A percentile compares a stretch with the other conserved stretches of the same genome.
Evolutionary conservation across 30 jellyfish, hydroid and myxozoan species (phyloP).

Genomic region (Morbakka virulenta): DNA sequence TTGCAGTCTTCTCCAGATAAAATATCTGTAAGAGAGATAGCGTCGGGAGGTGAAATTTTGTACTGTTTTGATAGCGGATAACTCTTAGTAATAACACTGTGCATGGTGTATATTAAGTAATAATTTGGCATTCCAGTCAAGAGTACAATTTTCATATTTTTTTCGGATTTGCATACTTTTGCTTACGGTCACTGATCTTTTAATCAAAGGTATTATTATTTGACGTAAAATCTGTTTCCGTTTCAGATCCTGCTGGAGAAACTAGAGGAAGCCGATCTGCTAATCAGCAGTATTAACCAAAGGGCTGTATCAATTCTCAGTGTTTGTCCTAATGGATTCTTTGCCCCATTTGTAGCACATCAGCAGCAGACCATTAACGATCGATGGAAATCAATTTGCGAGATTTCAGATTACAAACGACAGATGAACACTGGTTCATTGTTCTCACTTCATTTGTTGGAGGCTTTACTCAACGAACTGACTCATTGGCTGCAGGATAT

Average conservation of each 20-base stretch:
- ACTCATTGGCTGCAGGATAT: constrained; percentile 66
- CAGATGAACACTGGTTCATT: constrained; percentile 57
- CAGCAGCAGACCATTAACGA: constrained; percentile 27
- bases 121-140: too few relatives aligned
- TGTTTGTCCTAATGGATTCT: constrained; percentile 69
- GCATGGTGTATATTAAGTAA: too few relatives aligned
- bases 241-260: constrained; percentile 6
- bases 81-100: too few relatives aligned
- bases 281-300: constrained; percentile 45
- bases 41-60: too few relatives aligned
- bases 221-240: too few relatives aligned
- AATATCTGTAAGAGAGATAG: too few relatives aligned
- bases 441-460: constrained; percentile 71
- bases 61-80: too few relatives aligned
- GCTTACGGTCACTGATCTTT: too few relatives aligned
- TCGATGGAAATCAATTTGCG: constrained; percentile 71
- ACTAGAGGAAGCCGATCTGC: constrained; percentile 50
- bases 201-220: too few relatives aligned
- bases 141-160: too few relatives aligned
- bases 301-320: constrained; percentile 70
- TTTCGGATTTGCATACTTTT: too few relatives aligned
- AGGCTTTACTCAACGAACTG: constrained; percentile 79
- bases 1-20: too few relatives aligned
- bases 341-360: constrained; percentile 48
- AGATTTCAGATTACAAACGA: constrained; percentile 59